Conservation (phyloP, 2,888 invertebrate genomes). For the Hylaea fasciaria region DNA sequence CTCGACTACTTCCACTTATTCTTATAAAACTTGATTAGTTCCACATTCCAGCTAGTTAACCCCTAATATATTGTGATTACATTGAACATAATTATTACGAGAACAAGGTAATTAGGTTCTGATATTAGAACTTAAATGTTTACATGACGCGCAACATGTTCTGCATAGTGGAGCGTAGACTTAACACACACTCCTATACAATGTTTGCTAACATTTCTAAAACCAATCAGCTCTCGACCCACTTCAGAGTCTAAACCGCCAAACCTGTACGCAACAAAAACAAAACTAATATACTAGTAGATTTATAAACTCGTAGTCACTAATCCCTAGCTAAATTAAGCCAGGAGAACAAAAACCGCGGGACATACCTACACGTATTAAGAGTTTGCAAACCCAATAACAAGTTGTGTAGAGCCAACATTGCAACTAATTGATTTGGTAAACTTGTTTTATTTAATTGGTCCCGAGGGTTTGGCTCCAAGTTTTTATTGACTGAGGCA, state of each 20-base stretch:
- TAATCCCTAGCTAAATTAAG: slow-evolving; percentile 39
- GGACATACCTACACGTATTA: slow-evolving; percentile 51
- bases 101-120: not conserved
- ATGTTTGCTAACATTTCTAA: slow-evolving; percentile 7
- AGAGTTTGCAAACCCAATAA: slow-evolving; percentile 70
- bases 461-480: slow-evolving; percentile 56
- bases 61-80: not conserved
- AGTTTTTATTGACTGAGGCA: slow-evolving; percentile 67
- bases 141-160: too few species aligned
- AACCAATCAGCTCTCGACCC: slow-evolving; percentile 9
- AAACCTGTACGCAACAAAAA: slow-evolving; percentile 32
- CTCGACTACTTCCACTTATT: not conserved
- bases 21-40: slow-evolving; percentile 4
- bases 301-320: slow-evolving; percentile 38
- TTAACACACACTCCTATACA: not conserved
- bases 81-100: not conserved
- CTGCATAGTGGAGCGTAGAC: too few species aligned
- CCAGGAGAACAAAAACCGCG: slow-evolving; percentile 41
- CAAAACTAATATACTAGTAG: slow-evolving; percentile 41
- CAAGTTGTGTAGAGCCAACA: slow-evolving; percentile 71
- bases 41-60: not conserved
- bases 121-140: too few species aligned
- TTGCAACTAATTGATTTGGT: slow-evolving; percentile 75
- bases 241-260: slow-evolving; percentile 13
- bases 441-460: slow-evolving; percentile 77